Percentiles rank a stretch among this genome's conserved stretches.
Evolutionary conservation across 2,113 vertebrate species (phyloP).

Genomic region (Cathartes aura): DNA sequence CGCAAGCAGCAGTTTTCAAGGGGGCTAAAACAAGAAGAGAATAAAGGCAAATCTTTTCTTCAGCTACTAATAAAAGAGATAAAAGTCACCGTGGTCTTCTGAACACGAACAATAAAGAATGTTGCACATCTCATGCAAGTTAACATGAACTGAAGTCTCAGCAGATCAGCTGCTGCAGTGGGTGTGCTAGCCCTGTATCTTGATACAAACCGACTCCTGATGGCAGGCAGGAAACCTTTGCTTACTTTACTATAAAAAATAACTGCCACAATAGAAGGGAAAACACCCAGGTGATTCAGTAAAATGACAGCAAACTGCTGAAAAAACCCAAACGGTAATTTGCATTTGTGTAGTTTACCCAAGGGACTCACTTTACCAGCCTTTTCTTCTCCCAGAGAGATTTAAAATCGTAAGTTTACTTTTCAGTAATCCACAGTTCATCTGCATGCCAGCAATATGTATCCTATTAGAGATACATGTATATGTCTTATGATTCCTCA

Average conservation of each 20-base stretch:
- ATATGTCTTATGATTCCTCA: background rate
- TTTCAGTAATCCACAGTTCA: slow-evolving; percentile 16
- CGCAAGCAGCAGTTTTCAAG: background rate
- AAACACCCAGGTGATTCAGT: background rate
- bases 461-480: background rate
- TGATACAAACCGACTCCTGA: background rate
- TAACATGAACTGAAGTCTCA: background rate
- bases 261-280: background rate
- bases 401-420: background rate
- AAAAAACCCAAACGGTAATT: background rate
- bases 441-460: background rate
- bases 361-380: background rate
- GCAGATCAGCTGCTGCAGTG: background rate
- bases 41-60: background rate
- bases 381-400: background rate
- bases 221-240: background rate
- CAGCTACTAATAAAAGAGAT: background rate
- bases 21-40: background rate
- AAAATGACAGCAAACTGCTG: background rate
- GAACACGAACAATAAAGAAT: background rate
- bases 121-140: background rate
- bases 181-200: background rate
- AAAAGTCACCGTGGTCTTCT: background rate
- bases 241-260: background rate
- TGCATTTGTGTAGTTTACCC: background rate